A percentile compares a stretch with the other conserved stretches of the same genome.
Conservation (phyloP, 2,888 invertebrate genomes). For the Abrostola tripartita region DNA sequence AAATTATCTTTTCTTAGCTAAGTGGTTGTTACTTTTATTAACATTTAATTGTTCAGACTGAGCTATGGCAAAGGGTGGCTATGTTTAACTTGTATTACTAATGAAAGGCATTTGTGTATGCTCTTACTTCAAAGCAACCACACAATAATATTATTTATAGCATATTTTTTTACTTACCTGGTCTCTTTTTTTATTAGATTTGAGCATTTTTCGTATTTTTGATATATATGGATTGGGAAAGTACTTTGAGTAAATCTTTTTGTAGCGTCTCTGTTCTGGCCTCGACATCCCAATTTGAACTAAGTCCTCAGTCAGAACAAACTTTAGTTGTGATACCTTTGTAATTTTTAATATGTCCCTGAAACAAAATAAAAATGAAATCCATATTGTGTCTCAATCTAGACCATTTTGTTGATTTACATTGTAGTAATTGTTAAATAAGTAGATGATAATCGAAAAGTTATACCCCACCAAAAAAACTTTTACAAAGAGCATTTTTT, state of each 20-base stretch:
- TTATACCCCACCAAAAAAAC: no score
- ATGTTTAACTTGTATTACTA: no score
- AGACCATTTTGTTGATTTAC: background rate
- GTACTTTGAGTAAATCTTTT: constrained; percentile 97
- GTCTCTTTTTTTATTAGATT: constrained; percentile 88
- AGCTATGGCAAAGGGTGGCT: no score
- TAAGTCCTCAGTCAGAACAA: constrained; percentile 97
- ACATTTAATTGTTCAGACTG: no score
- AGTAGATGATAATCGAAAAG: no score
- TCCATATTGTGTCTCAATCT: background rate
- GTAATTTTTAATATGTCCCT: constrained; percentile 96
- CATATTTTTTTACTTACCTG: constrained; percentile 65
- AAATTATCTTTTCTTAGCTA: no score
- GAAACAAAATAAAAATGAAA: constrained; percentile 66
- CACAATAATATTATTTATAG: no score
- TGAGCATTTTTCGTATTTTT: constrained; percentile 95
- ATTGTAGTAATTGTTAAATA: no score
- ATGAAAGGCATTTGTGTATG: no score
- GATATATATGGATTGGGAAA: constrained; percentile 97
- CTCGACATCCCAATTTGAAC: constrained; percentile 97
- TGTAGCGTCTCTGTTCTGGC: constrained; percentile 97
- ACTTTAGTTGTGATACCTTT: constrained; percentile 96
- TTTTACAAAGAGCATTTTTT: no score
- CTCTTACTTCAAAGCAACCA: no score
- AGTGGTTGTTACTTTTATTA: no score